Percentiles rank a stretch among this genome's conserved stretches.
phyloP scores from a whole-genome alignment of 2,113 vertebrate species.

The Gallinago media region DNA sequence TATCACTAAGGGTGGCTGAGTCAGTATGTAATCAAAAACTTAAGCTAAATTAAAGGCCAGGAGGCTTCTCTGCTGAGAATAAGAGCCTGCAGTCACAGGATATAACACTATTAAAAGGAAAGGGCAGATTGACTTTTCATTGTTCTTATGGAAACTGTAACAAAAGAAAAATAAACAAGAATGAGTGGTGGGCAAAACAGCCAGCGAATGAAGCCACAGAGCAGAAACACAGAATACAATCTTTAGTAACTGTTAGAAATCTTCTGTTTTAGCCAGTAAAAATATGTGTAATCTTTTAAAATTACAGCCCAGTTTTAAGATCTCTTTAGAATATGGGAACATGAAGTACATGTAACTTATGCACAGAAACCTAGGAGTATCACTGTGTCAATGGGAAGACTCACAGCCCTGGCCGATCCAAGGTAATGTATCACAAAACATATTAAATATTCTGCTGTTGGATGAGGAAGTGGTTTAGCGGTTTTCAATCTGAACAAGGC shows the following conservation, averaged over 20 bases:
- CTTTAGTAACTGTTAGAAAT: not conserved
- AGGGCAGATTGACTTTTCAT: not conserved
- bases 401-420: not conserved
- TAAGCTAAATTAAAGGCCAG: not conserved
- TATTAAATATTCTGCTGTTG: not conserved
- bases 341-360: not conserved
- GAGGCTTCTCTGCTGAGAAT: not conserved
- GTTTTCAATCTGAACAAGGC: not conserved
- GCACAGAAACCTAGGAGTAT: not conserved
- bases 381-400: not conserved
- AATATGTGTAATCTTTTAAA: not conserved
- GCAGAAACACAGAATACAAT: not conserved
- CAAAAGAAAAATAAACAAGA: not conserved
- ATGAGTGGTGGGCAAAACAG: not conserved
- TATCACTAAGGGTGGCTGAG: not conserved
- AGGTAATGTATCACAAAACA: not conserved
- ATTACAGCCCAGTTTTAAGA: not conserved
- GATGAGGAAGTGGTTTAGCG: not conserved
- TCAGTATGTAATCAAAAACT: not conserved
- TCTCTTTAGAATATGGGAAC: not conserved
- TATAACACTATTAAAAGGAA: not conserved
- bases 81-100: not conserved
- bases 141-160: not conserved
- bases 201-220: not conserved
- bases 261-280: not conserved